These are phyloP conservation scores for Ctenochaetus hawaiiensis DNA, from an alignment of 2,797 vertebrate species.

Conservation along the genomic window DNA sequence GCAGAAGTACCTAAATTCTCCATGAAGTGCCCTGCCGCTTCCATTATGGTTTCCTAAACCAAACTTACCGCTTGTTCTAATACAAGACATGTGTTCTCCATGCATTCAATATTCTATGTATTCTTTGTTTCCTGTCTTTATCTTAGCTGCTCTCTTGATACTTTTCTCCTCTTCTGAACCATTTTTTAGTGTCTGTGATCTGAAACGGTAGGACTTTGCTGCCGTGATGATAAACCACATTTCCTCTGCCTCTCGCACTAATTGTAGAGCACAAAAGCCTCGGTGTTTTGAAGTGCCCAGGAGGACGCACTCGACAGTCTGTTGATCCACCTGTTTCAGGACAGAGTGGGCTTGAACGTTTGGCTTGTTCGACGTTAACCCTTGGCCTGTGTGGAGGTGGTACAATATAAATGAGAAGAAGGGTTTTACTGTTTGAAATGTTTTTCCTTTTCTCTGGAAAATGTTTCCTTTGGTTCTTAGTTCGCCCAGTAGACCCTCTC, in stretches of 20 bases:
- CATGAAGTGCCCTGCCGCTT: not conserved
- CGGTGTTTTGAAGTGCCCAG: conserved; percentile 24
- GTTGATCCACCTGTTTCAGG: conserved; percentile 67
- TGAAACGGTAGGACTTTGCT: conserved; percentile 8
- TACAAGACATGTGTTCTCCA: not conserved
- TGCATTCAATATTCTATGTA: not conserved
- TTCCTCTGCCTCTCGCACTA: conserved; percentile 29
- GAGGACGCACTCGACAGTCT: conserved; percentile 56
- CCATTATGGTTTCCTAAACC: conserved; percentile 1
- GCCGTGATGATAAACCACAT: conserved; percentile 8
- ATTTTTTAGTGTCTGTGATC: not conserved
- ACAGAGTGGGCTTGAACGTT: conserved; percentile 51
- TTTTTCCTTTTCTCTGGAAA: conserved; percentile 17
- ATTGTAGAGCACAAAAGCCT: conserved; percentile 47
- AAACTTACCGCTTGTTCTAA: not conserved
- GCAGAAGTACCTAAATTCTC: not conserved
- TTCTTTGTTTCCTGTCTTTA: conserved; percentile 16
- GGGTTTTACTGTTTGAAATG: conserved; percentile 34
- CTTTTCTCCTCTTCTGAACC: not conserved
- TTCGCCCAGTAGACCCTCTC: conserved; percentile 8
- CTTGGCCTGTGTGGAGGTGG: conserved; percentile 58
- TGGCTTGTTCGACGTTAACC: conserved; percentile 39
- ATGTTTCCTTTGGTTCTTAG: conserved; percentile 11
- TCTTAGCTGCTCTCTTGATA: conserved; percentile 1
- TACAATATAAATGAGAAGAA: conserved; percentile 41